Percentiles rank a stretch among this genome's conserved stretches.
Conservation (phyloP, 2,113 vertebrate genomes). For the Tetraodon nigroviridis region DNA sequence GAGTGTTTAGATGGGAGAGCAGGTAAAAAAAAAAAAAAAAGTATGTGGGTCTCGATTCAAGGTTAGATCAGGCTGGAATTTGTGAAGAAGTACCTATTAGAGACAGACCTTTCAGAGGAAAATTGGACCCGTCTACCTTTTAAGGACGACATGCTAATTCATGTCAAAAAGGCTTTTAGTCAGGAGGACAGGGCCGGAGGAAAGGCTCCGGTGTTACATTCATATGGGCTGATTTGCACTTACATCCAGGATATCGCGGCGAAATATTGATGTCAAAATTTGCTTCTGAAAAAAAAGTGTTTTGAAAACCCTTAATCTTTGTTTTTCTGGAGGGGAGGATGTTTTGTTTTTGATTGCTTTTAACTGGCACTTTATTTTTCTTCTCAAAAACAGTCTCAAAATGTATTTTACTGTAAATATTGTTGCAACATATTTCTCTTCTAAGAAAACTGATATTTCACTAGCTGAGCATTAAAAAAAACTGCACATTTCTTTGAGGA, state of each 20-base stretch:
- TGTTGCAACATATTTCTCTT: no score
- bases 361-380: conserved; percentile 14
- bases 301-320: background rate
- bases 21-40: conserved; percentile 49
- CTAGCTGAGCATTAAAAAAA: no score
- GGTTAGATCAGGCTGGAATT: conserved; percentile 83
- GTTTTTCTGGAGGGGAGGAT: background rate
- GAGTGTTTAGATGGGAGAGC: conserved; percentile 1
- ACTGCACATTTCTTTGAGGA: no score
- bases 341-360: conserved; percentile 23
- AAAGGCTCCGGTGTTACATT: conserved; percentile 57
- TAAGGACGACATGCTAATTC: conserved; percentile 97
- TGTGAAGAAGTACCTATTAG: conserved; percentile 90
- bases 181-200: conserved; percentile 56
- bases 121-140: conserved; percentile 93
- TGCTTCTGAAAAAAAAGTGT: conserved; percentile 5
- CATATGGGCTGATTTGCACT: conserved; percentile 47
- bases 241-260: conserved; percentile 8
- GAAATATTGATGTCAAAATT: conserved; percentile 43
- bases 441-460: no score
- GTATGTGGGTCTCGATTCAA: conserved; percentile 49
- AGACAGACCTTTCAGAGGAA: conserved; percentile 90
- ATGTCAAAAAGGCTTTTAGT: conserved; percentile 77
- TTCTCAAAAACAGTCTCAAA: background rate
- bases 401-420: background rate